A percentile compares a stretch with the other conserved stretches of the same genome.
Evolutionary conservation across 2,888 invertebrate genomes (phyloP).

Genomic region (Ceriagrion tenellum): DNA sequence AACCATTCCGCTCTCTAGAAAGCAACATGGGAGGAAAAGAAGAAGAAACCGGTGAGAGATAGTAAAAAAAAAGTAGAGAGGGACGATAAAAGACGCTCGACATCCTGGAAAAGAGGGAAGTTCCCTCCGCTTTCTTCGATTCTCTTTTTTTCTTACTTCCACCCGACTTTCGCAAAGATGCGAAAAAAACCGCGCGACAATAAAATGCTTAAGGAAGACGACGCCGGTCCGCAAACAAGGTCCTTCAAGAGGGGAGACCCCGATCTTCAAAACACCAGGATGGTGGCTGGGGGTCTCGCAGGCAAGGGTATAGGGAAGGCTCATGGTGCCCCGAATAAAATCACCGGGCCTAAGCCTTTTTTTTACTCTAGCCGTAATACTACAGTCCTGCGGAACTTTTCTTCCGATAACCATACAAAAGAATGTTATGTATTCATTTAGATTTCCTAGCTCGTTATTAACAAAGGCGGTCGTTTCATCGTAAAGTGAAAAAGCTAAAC

Average conservation of each 20-base stretch:
- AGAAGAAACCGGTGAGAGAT: not conserved
- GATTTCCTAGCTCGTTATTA: no score
- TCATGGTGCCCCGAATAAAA: no score
- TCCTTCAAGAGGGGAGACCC: not conserved
- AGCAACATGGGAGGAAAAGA: not conserved
- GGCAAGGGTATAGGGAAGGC: no score
- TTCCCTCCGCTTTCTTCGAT: not conserved
- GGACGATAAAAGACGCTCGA: conserved; percentile 13
- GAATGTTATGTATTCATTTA: no score
- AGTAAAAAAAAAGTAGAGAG: not conserved
- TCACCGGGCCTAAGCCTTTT: no score
- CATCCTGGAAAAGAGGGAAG: not conserved
- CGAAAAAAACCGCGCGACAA: not conserved
- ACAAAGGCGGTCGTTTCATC: no score
- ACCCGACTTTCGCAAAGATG: conserved; percentile 4
- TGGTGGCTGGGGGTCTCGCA: not conserved
- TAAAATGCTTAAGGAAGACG: conserved; percentile 37
- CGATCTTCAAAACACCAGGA: not conserved
- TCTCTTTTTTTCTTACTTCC: not conserved
- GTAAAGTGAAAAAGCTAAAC: no score
- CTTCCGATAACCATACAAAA: no score
- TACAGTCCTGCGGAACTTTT: no score
- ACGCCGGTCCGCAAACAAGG: conserved; percentile 31
- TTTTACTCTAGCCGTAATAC: no score
- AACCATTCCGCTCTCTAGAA: not conserved